A percentile compares a stretch with the other conserved stretches of the same genome.
These are phyloP conservation scores for Clamator glandarius DNA, from an alignment of 2,797 vertebrate species.

Conservation along the genomic window DNA sequence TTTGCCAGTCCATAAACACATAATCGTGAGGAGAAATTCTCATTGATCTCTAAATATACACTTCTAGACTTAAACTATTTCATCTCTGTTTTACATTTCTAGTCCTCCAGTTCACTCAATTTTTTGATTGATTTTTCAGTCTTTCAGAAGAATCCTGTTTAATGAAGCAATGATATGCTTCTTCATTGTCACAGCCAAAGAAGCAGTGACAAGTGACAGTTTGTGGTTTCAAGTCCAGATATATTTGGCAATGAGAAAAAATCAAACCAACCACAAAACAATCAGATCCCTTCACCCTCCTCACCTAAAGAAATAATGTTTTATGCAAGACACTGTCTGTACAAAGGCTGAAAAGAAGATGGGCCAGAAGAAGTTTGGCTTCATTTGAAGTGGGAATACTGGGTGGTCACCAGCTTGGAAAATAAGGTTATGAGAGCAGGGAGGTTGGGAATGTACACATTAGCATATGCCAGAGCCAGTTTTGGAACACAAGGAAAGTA, in stretches of 20 bases:
- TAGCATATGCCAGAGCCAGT: neutral
- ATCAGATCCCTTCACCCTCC: neutral
- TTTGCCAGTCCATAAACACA: neutral
- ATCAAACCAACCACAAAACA: neutral
- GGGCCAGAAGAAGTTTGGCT: neutral
- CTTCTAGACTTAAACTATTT: neutral
- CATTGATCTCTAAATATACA: neutral
- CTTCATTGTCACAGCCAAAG: neutral
- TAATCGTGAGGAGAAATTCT: neutral
- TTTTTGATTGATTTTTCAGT: neutral
- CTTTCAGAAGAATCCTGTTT: neutral
- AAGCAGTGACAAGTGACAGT: neutral
- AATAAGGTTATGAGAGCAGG: neutral
- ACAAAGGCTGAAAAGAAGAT: neutral
- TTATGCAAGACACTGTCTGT: neutral
- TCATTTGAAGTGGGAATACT: neutral
- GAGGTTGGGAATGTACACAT: neutral
- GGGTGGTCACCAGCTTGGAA: neutral
- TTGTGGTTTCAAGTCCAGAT: neutral
- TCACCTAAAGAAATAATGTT: neutral
- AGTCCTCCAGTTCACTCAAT: neutral
- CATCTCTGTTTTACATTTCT: neutral
- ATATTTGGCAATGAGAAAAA: neutral
- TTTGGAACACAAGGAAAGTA: neutral
- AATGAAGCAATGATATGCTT: neutral